A percentile compares a stretch with the other conserved stretches of the same genome.
These are phyloP conservation scores for Aphrophora alni DNA, from an alignment of 2,888 invertebrate species.

Conservation along the genomic window DNA sequence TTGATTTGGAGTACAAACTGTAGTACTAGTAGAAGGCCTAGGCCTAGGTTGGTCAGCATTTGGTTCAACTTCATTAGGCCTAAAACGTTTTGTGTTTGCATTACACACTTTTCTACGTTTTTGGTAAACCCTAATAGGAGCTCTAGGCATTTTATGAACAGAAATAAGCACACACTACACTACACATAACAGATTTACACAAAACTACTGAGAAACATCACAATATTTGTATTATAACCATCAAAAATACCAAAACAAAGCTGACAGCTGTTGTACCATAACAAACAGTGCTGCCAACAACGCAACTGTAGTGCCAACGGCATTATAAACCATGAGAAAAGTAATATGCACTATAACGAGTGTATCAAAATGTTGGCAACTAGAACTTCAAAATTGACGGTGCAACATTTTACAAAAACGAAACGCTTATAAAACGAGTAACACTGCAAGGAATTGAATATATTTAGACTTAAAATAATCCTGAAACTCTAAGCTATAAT, in stretches of 20 bases:
- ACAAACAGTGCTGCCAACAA: constrained; percentile 18
- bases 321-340: constrained; percentile 17
- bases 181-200: constrained; percentile 21
- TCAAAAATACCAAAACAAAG: neutral
- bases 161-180: neutral
- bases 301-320: neutral
- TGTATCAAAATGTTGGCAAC: constrained; percentile 16
- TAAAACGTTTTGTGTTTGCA: constrained; percentile 27
- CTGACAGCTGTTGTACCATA: constrained; percentile 19
- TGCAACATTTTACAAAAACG: constrained; percentile 15
- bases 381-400: constrained; percentile 2
- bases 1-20: constrained; percentile 23
- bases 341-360: constrained; percentile 27
- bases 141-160: constrained; percentile 14
- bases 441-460: too few relatives aligned
- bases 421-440: too few relatives aligned
- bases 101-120: constrained; percentile 22
- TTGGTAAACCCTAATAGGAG: constrained; percentile 19
- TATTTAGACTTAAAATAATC: neutral
- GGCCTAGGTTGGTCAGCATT: constrained; percentile 19
- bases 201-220: constrained; percentile 18
- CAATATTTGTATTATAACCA: constrained; percentile 27
- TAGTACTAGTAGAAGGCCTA: constrained; percentile 18
- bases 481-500: constrained; percentile 15
- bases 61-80: constrained; percentile 25